phyloP scores from a whole-genome alignment of 2,113 vertebrate genomes.

The Lontra canadensis region DNA sequence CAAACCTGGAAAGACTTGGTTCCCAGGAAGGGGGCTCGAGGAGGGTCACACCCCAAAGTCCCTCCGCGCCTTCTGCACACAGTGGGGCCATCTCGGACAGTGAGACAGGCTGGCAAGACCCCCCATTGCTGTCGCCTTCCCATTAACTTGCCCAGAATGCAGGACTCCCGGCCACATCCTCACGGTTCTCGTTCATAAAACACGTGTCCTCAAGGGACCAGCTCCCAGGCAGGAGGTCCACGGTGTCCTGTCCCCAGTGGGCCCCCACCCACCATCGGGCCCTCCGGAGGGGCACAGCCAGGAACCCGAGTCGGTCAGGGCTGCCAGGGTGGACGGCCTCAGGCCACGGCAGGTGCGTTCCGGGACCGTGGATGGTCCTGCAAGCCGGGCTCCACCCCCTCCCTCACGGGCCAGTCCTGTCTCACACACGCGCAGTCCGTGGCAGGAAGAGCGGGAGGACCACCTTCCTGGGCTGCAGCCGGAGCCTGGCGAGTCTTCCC shows the following conservation, averaged over 20 bases:
- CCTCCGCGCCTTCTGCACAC: neutral
- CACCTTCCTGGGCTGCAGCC: neutral
- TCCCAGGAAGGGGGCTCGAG: neutral
- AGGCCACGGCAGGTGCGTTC: neutral
- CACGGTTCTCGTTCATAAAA: neutral
- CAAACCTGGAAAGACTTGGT: neutral
- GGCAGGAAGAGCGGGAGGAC: neutral
- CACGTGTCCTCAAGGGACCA: neutral
- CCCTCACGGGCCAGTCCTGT: neutral
- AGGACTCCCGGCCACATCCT: neutral
- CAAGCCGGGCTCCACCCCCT: neutral
- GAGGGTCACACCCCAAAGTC: neutral
- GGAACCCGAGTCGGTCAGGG: neutral
- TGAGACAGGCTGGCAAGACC: too few relatives aligned
- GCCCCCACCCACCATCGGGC: neutral
- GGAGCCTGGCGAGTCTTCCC: neutral
- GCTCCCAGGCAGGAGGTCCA: neutral
- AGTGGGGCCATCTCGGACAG: neutral
- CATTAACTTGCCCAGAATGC: neutral
- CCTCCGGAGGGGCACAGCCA: neutral
- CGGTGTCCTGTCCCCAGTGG: neutral
- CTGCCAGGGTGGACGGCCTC: neutral
- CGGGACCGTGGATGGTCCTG: rapidly evolving
- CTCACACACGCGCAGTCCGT: neutral
- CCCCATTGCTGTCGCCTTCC: neutral